These are phyloP conservation scores for Siphonodentalium dalli DNA, from an alignment of 2,888 invertebrate species.

Conservation along the genomic window DNA sequence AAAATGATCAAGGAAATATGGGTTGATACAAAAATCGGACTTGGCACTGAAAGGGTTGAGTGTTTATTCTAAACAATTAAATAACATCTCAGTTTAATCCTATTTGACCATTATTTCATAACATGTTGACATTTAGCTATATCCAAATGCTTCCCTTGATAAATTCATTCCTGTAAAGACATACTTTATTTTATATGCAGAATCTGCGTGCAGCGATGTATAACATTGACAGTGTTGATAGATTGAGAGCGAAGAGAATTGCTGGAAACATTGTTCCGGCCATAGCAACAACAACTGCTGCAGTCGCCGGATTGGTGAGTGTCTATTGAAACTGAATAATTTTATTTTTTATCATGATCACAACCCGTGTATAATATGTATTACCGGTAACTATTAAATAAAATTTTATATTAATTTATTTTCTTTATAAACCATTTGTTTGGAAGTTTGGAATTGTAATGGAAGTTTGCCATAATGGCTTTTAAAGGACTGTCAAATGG, in stretches of 20 bases:
- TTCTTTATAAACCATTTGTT: too few relatives aligned
- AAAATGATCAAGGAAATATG: too few relatives aligned
- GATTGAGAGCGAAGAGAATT: conserved; percentile 61
- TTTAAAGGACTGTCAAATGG: too few relatives aligned
- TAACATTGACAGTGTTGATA: conserved; percentile 58
- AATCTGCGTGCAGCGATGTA: conserved; percentile 65
- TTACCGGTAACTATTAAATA: too few relatives aligned
- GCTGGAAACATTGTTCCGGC: conserved; percentile 67
- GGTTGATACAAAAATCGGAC: background rate
- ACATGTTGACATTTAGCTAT: too few relatives aligned
- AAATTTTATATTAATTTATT: too few relatives aligned
- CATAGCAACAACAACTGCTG: conserved; percentile 67
- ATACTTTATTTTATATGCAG: conserved; percentile 31
- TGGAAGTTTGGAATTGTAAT: too few relatives aligned
- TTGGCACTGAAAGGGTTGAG: background rate
- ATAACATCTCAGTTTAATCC: too few relatives aligned
- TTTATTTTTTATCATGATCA: background rate
- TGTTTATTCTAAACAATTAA: background rate
- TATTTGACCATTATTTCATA: too few relatives aligned
- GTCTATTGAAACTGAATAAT: background rate
- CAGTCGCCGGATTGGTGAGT: conserved; percentile 65
- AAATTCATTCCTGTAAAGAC: background rate
- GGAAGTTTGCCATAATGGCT: too few relatives aligned
- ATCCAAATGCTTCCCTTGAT: too few relatives aligned
- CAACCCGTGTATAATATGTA: too few relatives aligned